Evolutionary conservation across 2,797 vertebrate species (phyloP), one percentile per base, ranked within the genome.

Genomic region (Hemitrygon akajei): DNA sequence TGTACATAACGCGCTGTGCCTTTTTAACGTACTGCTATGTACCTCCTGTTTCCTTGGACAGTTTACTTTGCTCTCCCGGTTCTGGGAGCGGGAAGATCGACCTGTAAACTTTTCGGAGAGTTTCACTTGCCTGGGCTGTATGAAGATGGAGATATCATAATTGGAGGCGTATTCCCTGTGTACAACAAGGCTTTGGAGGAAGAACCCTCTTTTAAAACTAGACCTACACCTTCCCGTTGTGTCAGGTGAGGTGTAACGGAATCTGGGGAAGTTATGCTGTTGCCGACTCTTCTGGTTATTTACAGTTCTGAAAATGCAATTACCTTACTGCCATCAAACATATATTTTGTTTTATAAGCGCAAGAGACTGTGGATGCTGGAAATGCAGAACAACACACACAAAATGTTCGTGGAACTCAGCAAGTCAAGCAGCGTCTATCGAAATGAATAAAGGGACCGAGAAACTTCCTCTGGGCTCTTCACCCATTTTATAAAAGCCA

Each of bases 111-210:
- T 94, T 96, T 94, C 94, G 96, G 95, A 92, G 94, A 94, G 92
- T 97, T 97, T 95, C 92, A 96, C 66, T 87, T 94, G 34, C 96
- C 97, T 37, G 94, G 94, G 4, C 96, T 97, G 69, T 94, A 94
- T 93, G 95, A 95, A 81, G 94, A 95, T 58, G 97, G 97, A 94
- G 96, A 96, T 66, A 94, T 97, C 66, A 95, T 95, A 58, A 96
- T 97, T 0, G 96, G 97, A 3, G 95, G 95, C 79, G 94, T 96
- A 81, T 95, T 96, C 73, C 95, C 95, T 40, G 92, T 96, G 79
- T 95, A 96, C 80, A 95, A 96, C 6, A 94, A 94, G 34, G 96
- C 95, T 7, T 14, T 71, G 93, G 94, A 95, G 80, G 93, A 94
- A 93, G 18, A 94, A 60, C 89, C 94, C 80, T 94, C 94, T 76